Conservation (phyloP, 1,140 invertebrate species). For the Drosophila athabasca region DNA sequence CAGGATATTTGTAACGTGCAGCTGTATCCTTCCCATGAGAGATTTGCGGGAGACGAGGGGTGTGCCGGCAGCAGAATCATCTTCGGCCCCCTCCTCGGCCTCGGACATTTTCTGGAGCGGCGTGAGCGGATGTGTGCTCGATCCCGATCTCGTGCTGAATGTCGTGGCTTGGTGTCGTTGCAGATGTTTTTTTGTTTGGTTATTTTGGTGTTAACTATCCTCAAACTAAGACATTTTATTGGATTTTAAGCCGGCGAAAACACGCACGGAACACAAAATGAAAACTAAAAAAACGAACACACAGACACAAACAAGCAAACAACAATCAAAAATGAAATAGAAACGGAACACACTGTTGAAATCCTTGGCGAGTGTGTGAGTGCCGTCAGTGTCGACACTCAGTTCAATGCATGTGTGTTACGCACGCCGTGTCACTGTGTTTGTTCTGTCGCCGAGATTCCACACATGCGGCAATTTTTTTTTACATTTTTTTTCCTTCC, state of each 20-base stretch:
- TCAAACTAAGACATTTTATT: constrained; percentile 66
- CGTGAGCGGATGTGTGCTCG: constrained; percentile 23
- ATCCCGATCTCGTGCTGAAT: constrained; percentile 7
- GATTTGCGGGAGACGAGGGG: constrained; percentile 32
- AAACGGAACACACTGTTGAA: constrained; percentile 67
- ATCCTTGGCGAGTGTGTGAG: constrained; percentile 18
- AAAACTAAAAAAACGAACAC: too few relatives aligned
- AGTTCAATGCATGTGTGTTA: constrained; percentile 26
- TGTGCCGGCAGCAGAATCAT: constrained; percentile 32
- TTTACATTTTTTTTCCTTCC: too few relatives aligned
- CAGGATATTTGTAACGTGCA: constrained; percentile 68
- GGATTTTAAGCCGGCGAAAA: constrained; percentile 50
- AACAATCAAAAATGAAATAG: constrained; percentile 29
- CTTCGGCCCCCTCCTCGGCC: constrained; percentile 25
- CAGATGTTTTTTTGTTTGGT: constrained; percentile 9
- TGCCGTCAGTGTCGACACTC: too few relatives aligned
- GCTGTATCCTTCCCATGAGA: constrained; percentile 73
- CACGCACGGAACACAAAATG: constrained; percentile 34
- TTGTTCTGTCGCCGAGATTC: constrained; percentile 8
- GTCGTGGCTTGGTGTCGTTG: constrained; percentile 9
- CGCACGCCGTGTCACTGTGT: too few relatives aligned
- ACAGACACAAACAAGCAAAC: constrained; percentile 13
- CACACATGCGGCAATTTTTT: too few relatives aligned
- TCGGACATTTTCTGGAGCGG: constrained; percentile 25
- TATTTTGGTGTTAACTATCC: constrained; percentile 38